phyloP scores from a whole-genome alignment of 2,797 vertebrate species.

The Coregonus suidteri region DNA sequence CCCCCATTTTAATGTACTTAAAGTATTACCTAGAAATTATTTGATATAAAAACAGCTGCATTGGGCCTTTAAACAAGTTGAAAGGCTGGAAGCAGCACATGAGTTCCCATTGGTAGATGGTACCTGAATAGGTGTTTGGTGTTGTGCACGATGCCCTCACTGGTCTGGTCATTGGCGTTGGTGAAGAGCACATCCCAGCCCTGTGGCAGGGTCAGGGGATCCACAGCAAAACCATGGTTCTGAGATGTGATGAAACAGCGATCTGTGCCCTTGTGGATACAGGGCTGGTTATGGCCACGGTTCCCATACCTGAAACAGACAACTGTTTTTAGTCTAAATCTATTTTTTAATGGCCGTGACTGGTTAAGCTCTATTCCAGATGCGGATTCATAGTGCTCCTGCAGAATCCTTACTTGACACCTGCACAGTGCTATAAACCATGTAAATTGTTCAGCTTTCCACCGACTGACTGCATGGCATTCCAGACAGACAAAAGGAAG shows the following conservation, averaged over 20 bases:
- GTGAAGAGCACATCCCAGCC: conserved; percentile 91
- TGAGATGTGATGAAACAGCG: conserved; percentile 97
- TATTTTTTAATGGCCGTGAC: background rate
- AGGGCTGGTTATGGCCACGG: conserved; percentile 96
- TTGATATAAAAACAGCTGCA: too few species aligned
- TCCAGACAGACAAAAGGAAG: conserved; percentile 36
- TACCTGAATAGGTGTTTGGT: conserved; percentile 92
- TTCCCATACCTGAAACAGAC: conserved; percentile 85
- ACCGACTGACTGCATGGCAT: conserved; percentile 20
- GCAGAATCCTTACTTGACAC: background rate
- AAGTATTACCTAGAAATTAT: too few species aligned
- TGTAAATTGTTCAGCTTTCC: conserved; percentile 6
- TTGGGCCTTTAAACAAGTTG: background rate
- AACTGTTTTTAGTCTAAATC: background rate
- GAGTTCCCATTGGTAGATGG: background rate
- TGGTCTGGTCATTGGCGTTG: conserved; percentile 92
- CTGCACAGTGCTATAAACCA: background rate
- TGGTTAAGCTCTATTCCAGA: too few species aligned
- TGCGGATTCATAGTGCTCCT: too few species aligned
- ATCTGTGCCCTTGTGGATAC: conserved; percentile 83
- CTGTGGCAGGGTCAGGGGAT: conserved; percentile 76
- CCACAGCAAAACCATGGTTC: conserved; percentile 94
- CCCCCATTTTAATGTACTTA: too few species aligned
- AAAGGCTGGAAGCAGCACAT: background rate
- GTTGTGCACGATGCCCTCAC: conserved; percentile 89